Evolutionary conservation across 2,797 vertebrate genomes (phyloP), one percentile per base, ranked within the genome.

Genomic region (Paratrypauchen microcephalus): DNA sequence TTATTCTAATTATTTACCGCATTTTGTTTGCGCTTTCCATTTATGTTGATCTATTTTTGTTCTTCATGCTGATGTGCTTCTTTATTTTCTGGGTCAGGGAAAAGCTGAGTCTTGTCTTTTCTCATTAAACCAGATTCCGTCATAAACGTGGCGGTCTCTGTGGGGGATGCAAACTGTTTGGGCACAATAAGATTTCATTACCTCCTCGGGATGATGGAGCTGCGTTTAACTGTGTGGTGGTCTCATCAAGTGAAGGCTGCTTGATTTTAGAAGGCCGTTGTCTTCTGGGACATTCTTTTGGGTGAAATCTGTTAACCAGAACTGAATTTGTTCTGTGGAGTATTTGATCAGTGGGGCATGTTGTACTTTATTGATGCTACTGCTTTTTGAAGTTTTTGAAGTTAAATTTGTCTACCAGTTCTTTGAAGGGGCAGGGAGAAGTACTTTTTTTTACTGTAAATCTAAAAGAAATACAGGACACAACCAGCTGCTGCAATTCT

Each of bases 61-160:
- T 73, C 84, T 80, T 69, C 71, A 56, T 55, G 77, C 75, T 79
- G 78, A 81, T 72, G 24, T 5, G 56, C 54, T 82, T 68, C 77
- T 83, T 80, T 80, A 58, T 79, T 83, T 88, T 89, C 85, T 87
- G 78, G 88, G 88, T 86, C 88, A 87, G 57, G 61, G 77, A 89
- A 86, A 85, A 75, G 83, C 85, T 87, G 85, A 85, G 73, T 79
- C 70, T 83, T 75, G 66, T 85, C 75, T 76, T 83, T 79, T 78
- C 76, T 83, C 80, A 79, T 86, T 78, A 87, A 63, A 66, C 74
- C 72, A 68, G 45, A 76, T 78, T 76, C 72, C 55, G 57, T 69
- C 19, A 63, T 60, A 77, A 65, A 58, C 32, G 72, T 67, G 50
- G 45, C 63, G 64, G 50, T 39, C 54, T 65, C 59, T 64, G 77